These are phyloP conservation scores for Eulemur rufifrons DNA, from an alignment of 2,113 vertebrate genomes.

Conservation along the genomic window DNA sequence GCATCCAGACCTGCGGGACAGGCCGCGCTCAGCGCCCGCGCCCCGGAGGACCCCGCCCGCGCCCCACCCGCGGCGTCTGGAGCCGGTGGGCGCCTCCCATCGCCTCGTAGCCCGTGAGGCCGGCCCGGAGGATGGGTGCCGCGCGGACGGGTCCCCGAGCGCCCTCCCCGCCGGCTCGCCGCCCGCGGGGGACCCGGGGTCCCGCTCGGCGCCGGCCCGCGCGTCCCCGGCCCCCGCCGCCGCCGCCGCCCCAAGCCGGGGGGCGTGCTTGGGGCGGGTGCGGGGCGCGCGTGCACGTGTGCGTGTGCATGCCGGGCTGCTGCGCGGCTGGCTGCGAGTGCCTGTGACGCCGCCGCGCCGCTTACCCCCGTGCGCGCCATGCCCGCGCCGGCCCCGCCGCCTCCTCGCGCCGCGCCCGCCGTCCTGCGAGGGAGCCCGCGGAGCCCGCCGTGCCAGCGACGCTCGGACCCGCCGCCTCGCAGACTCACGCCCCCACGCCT, in stretches of 20 bases:
- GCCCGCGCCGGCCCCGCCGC: not conserved
- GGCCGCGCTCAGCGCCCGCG: conserved; percentile 56
- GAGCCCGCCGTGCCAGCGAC: not conserved
- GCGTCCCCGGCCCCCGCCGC: conserved; percentile 29
- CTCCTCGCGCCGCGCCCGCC: not conserved
- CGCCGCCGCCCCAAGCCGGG: conserved; percentile 38
- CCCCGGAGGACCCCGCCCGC: not conserved
- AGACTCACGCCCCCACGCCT: not conserved
- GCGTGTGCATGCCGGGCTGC: conserved; percentile 42
- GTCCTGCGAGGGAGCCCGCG: not conserved
- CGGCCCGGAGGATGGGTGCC: conserved; percentile 49
- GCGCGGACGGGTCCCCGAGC: conserved; percentile 59
- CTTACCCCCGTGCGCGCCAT: not conserved
- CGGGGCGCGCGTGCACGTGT: conserved; percentile 53
- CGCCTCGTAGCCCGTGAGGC: not conserved
- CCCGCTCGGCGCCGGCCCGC: not conserved
- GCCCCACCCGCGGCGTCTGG: not conserved
- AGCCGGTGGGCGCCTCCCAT: not conserved
- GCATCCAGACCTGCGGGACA: conserved; percentile 73
- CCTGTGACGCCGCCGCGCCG: conserved; percentile 42
- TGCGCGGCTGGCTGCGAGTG: conserved; percentile 72
- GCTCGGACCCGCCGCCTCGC: not conserved
- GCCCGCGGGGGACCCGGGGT: not conserved
- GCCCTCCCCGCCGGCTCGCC: conserved; percentile 41
- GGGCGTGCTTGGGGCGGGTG: conserved; percentile 3